phyloP scores from a whole-genome alignment of 1,140 invertebrate genomes.

The Nylanderia fulva region DNA sequence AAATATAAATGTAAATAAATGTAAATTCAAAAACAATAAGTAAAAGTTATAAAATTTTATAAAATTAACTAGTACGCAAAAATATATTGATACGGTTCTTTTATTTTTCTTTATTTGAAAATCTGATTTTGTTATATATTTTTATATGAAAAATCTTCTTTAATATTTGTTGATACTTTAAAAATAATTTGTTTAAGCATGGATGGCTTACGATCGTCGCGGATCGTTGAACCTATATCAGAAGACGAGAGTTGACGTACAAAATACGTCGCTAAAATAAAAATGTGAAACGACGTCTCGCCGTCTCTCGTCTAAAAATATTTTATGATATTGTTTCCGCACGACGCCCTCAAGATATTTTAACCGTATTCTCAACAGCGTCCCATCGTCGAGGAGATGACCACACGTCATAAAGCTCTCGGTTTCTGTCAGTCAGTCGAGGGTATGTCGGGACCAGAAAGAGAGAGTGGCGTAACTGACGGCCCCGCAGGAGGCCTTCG shows the following conservation, averaged over 20 bases:
- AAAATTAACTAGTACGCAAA: no score
- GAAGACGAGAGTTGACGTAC: neutral
- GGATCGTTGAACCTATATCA: neutral
- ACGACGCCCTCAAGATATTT: constrained; percentile 14
- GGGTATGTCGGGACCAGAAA: neutral
- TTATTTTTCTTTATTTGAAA: neutral
- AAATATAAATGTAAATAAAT: neutral
- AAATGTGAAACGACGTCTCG: neutral
- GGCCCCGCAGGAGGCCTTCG: constrained; percentile 28
- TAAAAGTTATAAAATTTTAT: neutral
- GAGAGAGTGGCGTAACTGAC: constrained; percentile 33
- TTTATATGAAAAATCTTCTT: neutral
- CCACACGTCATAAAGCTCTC: constrained; percentile 31
- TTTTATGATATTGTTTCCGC: constrained; percentile 41
- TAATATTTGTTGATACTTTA: neutral
- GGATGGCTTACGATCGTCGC: neutral
- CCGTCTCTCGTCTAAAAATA: constrained; percentile 19
- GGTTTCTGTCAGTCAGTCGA: constrained; percentile 51
- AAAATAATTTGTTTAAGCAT: neutral
- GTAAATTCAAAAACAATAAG: neutral
- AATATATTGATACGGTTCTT: no score
- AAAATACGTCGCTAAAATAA: constrained; percentile 14
- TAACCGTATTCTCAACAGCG: constrained; percentile 19
- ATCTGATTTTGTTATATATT: neutral
- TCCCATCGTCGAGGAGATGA: constrained; percentile 1